Evolutionary conservation across 2,888 invertebrate genomes (phyloP), one percentile per base, ranked within the genome.

Genomic region (Archips xylosteana): DNA sequence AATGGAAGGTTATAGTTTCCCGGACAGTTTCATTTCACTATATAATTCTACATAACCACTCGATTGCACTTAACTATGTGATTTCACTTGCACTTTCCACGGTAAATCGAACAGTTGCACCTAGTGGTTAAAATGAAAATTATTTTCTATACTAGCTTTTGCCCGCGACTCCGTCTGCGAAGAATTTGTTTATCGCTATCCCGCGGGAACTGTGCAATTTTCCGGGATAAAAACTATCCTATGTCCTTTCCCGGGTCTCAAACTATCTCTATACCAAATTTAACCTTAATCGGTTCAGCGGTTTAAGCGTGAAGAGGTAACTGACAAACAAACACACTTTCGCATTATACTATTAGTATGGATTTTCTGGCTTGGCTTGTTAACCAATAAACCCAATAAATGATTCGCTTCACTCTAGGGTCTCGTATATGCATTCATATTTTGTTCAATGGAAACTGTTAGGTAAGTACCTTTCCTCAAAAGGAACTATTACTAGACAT

Each of bases 31-130:
- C 69, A 70, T 74, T 74, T 65, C n/a, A 39, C 73, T 75, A 66
- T 75, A 74, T 74, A 76, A 76, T 76, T 76, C 73, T 69, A 76
- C 64, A 60, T 75, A 60, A 63, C 65, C 60, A 72, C 71, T 73
- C 72, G 71, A 78, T 78, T 79, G 77, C 79, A 78, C 79, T 75
- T 61, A 67, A 72, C 77, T 78, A 75, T 74, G 75, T 77, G 77
- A 77, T 82, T 82, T 82, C 79, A 81, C 81, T 83, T 77, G 67
- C 81, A 81, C 81, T 82, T 82, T 81, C 81, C 78, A 78, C 60
- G 45, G 68, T 42, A 68, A 75, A 71, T 59, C 72, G 63, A 72
- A 68, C 54, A 39, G 72, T 49, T 60, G 32, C 51, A 61, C 60
- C 65, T 61, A 23, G 54, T 69, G 23, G 64, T 65, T 70, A 74